A percentile compares a stretch with the other conserved stretches of the same genome.
Conservation (phyloP, 2,888 invertebrate genomes). For the Conomelus anceps region DNA sequence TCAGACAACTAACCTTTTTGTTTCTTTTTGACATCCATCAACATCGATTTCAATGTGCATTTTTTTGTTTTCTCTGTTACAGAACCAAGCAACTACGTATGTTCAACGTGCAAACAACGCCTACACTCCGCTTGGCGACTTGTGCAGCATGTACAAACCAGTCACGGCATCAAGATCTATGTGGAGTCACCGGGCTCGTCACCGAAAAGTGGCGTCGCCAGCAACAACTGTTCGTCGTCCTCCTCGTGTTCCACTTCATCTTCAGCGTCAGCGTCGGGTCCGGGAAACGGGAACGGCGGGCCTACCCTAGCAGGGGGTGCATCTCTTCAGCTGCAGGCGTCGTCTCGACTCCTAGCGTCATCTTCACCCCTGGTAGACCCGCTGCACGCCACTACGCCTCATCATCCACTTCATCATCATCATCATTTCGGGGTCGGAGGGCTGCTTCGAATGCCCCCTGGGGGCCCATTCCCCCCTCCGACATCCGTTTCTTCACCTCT, state of each 20-base stretch:
- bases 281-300: constrained; percentile 29
- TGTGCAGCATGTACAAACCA: constrained; percentile 89
- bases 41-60: not conserved
- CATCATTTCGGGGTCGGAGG: constrained; percentile 68
- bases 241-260: constrained; percentile 51
- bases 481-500: constrained; percentile 54
- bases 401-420: constrained; percentile 69
- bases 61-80: constrained; percentile 44
- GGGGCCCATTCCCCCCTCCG: constrained; percentile 46
- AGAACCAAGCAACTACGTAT: constrained; percentile 93
- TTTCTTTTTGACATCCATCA: too few species aligned
- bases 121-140: constrained; percentile 92
- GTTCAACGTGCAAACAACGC: constrained; percentile 87
- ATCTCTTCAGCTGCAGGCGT: constrained; percentile 31
- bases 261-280: constrained; percentile 41
- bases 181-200: constrained; percentile 49
- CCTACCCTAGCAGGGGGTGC: constrained; percentile 31
- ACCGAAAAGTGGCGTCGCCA: constrained; percentile 33
- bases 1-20: too few species aligned
- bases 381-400: constrained; percentile 60
- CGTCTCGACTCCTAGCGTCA: not conserved
- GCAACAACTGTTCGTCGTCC: constrained; percentile 34
- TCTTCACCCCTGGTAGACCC: constrained; percentile 58
- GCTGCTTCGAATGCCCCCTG: constrained; percentile 67
- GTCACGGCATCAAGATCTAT: constrained; percentile 91